These are phyloP conservation scores for Vanessa cardui DNA, from an alignment of 2,888 invertebrate genomes.

Conservation along the genomic window DNA sequence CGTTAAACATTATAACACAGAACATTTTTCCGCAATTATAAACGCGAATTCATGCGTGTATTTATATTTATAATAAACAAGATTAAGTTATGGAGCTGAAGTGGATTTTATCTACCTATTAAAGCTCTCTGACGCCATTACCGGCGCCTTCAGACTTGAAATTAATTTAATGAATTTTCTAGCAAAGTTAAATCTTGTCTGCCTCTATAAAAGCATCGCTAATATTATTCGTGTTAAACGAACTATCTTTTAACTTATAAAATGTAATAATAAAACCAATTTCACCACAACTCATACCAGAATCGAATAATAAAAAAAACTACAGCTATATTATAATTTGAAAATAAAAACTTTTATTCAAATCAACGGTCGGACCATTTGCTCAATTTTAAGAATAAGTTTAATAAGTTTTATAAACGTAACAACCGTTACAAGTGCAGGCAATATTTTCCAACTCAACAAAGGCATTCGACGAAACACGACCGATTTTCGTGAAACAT, in stretches of 20 bases:
- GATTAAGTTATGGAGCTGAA: conserved; percentile 34
- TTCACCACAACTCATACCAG: neutral
- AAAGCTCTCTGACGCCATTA: conserved; percentile 35
- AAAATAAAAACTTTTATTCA: conserved; percentile 21
- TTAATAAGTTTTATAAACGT: conserved; percentile 16
- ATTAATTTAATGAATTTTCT: conserved; percentile 35
- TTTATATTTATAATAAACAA: conserved; percentile 24
- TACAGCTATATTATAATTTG: conserved; percentile 4
- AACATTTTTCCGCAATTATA: no score
- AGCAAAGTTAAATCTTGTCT: conserved; percentile 18
- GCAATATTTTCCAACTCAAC: conserved; percentile 20
- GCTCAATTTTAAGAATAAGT: conserved; percentile 26
- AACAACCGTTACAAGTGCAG: conserved; percentile 17
- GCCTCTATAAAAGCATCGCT: conserved; percentile 14
- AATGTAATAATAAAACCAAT: neutral
- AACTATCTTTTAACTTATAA: conserved; percentile 10
- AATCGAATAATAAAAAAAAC: conserved; percentile 6
- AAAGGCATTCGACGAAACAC: conserved; percentile 32
- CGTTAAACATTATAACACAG: neutral
- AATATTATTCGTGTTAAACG: conserved; percentile 16
- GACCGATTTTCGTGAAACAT: conserved; percentile 45
- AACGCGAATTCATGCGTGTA: conserved; percentile 1
- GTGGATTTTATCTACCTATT: conserved; percentile 36
- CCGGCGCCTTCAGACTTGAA: conserved; percentile 32
- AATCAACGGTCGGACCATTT: conserved; percentile 21